Base-by-base conservation (phyloP, 2,888 invertebrate species). In the Ametastegia equiseti region DNA sequence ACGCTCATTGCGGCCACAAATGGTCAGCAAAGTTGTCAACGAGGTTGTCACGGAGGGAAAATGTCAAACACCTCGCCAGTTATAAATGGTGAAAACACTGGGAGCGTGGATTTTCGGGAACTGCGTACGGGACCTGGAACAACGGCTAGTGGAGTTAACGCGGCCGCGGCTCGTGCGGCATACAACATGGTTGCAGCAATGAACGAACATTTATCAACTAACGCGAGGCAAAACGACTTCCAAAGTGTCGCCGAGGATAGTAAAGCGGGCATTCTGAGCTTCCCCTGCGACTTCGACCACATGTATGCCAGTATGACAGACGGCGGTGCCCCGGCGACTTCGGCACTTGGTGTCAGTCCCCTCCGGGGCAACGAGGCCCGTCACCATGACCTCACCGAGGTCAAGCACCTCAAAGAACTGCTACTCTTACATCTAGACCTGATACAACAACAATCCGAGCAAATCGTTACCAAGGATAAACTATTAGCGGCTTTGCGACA, bases 381-480 rank as follows among this genome's bases (percentile, higher is more conserved):
- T 33, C 89, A 88, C 80, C 89, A 88, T 84, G 91, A 91, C 83
- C 86, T 90, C 77, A 88, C 88, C 67, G 95, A 96, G 92, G 95
- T 95, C 91, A 94, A 93, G 90, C 94, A 94, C 87, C 93, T 96
- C 78, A 97, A 97, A 92, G 96, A 96, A 85, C 94, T 98, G 89
- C 92, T 97, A 84, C 92, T 97, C 82, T 94, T 96, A 85, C 97
- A 98, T 91, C 93, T 98, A 88, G 97, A 98, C 92, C 93, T 98
- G 83, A 97, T 98, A 90, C 97, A 97, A 91, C 97, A 97, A 92
- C 97, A 98, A 92, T 97, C 97, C 88, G 97, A 97, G 88, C 94
- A 96, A 87, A 94, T 98, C 84, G 93, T 95, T 85, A 95, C 95
- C 86, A 97, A 96, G 92, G 97, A 98, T 87, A 96, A 96, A 90